Evolutionary conservation across 2,113 vertebrate species (phyloP).

Genomic region (Microcebus ravelobensis): DNA sequence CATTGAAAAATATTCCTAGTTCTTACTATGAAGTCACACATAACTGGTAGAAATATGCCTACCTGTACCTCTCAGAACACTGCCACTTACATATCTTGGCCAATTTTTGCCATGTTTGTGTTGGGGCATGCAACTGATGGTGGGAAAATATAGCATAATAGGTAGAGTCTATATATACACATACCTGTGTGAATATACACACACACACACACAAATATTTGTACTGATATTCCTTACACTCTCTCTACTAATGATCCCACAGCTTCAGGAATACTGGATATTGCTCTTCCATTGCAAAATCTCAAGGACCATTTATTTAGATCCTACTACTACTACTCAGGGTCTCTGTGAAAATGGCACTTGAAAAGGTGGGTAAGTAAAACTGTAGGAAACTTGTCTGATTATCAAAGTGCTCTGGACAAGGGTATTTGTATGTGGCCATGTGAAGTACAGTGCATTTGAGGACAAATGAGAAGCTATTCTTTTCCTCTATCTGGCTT

Average conservation of each 20-base stretch:
- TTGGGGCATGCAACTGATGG: neutral
- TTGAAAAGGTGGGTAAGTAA: neutral
- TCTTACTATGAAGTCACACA: neutral
- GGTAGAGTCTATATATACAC: neutral
- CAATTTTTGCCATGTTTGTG: neutral
- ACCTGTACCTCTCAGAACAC: neutral
- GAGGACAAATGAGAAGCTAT: neutral
- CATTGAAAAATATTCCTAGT: neutral
- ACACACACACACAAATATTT: neutral
- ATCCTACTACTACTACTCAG: neutral
- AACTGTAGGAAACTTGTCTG: neutral
- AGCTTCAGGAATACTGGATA: neutral
- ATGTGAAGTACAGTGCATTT: neutral
- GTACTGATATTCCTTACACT: neutral
- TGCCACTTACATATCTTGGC: neutral
- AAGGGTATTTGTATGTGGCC: neutral
- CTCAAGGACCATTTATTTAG: neutral
- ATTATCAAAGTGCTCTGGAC: neutral
- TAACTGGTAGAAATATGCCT: neutral
- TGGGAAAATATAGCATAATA: neutral
- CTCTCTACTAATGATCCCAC: neutral
- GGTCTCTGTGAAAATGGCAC: neutral
- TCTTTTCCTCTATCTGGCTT: neutral
- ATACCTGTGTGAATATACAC: neutral
- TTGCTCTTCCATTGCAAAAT: neutral